Conservation (phyloP, 2,888 invertebrate genomes). For the Drosophila prolongata region DNA sequence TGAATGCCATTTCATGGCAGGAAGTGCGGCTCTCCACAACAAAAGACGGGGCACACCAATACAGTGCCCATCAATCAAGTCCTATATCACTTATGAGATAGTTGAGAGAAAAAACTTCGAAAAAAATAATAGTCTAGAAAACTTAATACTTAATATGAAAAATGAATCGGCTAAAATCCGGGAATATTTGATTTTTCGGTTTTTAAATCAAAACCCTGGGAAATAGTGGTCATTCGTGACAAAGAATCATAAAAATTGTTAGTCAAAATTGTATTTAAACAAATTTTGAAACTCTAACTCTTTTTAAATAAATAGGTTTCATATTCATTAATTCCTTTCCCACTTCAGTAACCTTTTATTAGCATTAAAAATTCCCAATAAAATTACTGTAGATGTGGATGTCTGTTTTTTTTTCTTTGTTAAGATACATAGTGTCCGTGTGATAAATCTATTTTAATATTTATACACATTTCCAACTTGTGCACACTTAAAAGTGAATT, state of each 20-base stretch:
- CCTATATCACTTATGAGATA: neutral
- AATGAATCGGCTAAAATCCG: no score
- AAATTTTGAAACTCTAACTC: no score
- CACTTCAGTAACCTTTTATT: constrained; percentile 14
- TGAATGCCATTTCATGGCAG: constrained; percentile 41
- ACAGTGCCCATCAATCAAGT: neutral
- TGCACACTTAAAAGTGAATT: constrained; percentile 79
- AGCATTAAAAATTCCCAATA: constrained; percentile 11
- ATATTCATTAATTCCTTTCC: neutral
- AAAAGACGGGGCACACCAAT: neutral
- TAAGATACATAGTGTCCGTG: constrained; percentile 9
- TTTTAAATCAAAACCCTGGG: no score
- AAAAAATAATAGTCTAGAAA: neutral
- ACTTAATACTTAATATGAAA: no score
- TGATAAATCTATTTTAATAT: constrained; percentile 24
- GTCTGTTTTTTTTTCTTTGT: constrained; percentile 4
- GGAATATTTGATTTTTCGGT: no score
- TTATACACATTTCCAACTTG: constrained; percentile 55
- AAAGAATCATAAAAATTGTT: no score
- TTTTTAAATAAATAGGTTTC: neutral
- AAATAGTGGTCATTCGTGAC: no score
- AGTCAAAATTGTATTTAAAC: no score
- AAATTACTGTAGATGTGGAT: constrained; percentile 1
- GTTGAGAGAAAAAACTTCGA: neutral
- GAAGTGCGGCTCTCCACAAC: constrained; percentile 4